Base-by-base conservation (phyloP, 2,113 vertebrate genomes). In the Neodontobutis hainanensis region DNA sequence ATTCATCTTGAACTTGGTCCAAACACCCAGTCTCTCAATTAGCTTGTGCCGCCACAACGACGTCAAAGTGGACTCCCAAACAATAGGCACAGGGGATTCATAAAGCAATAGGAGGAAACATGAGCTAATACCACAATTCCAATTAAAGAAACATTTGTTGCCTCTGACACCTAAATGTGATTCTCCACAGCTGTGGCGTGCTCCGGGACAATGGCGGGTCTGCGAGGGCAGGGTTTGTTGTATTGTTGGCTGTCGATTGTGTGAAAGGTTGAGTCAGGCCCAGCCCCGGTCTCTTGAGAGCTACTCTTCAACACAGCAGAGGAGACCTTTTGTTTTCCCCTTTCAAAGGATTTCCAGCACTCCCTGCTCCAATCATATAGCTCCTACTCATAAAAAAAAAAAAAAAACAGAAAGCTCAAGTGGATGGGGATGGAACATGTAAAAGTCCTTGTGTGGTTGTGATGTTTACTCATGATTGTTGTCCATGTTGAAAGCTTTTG, bases 131-230 rank as follows among this genome's bases (percentile, higher is more conserved):
- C 72, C 86, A 73, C 83, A 83, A 90, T 91, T 91, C 79, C 86
- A 89, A 91, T 89, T 90, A 91, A 85, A 90, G 85, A 82, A 89
- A 88, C 88, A 89, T 90, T 90, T 86, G 88, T 85, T 87, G 84
- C 73, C 85, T 80, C 82, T 85, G 87, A 90, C 88, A 89, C 88
- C 88, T 91, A 86, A 86, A 83, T 83, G 86, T 87, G 88, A 85
- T 85, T 84, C 81, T 81, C 83, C 77, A 64, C 87, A 89, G 88
- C 88, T 89, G 86, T 60, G 82, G 78, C 77, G 78, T 64, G 85
- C 88, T 81, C 74, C 68, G 58, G 72, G 34, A 90, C 88, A 91
- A 90, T 86, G 55, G 85, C 51, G 70, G 80, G 73, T 75, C 73
- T 61, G 73, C 62, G 6, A 84, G 84, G 83, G 84, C 83, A 82